Conservation (phyloP, 2,888 invertebrate genomes). For the Watsonalla cultraria region DNA sequence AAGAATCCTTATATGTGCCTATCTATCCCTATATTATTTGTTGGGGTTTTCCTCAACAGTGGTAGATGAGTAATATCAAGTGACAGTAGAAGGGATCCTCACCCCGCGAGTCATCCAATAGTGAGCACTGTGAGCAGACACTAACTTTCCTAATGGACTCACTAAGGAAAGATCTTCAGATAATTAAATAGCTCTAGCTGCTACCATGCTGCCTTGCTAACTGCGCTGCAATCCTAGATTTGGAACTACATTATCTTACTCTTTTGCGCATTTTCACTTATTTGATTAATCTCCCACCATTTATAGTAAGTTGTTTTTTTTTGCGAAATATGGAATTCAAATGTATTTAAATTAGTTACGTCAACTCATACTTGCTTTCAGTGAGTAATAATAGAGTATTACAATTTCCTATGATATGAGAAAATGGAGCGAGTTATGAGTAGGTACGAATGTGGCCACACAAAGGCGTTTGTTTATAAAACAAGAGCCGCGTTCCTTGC, state of each 20-base stretch:
- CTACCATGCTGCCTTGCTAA: slow-evolving; percentile 49
- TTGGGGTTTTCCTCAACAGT: slow-evolving; percentile 44
- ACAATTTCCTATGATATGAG: slow-evolving; percentile 37
- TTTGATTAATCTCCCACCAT: slow-evolving; percentile 12
- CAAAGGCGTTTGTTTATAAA: slow-evolving; percentile 73
- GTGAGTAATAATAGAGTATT: slow-evolving; percentile 32
- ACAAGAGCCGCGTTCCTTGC: slow-evolving; percentile 54
- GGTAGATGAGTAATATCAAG: slow-evolving; percentile 57
- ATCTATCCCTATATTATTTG: slow-evolving; percentile 38
- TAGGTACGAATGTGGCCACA: slow-evolving; percentile 43
- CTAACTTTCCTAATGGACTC: slow-evolving; percentile 66
- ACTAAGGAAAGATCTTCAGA: slow-evolving; percentile 61
- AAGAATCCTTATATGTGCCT: slow-evolving; percentile 12
- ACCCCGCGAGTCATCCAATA: slow-evolving; percentile 30
- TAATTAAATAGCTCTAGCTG: slow-evolving; percentile 59
- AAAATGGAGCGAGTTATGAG: slow-evolving; percentile 42
- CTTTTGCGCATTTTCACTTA: slow-evolving; percentile 13
- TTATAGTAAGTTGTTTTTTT: slow-evolving; percentile 19
- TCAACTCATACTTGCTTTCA: slow-evolving; percentile 24
- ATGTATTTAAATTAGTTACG: slow-evolving; percentile 27
- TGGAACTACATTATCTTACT: slow-evolving; percentile 11
- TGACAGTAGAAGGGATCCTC: slow-evolving; percentile 38
- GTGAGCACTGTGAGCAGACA: slow-evolving; percentile 19
- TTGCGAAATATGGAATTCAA: slow-evolving; percentile 29
- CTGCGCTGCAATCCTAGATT: slow-evolving; percentile 34